These are phyloP conservation scores for Trichogramma dendrolimi DNA, from an alignment of 2,888 invertebrate genomes.

Conservation along the genomic window DNA sequence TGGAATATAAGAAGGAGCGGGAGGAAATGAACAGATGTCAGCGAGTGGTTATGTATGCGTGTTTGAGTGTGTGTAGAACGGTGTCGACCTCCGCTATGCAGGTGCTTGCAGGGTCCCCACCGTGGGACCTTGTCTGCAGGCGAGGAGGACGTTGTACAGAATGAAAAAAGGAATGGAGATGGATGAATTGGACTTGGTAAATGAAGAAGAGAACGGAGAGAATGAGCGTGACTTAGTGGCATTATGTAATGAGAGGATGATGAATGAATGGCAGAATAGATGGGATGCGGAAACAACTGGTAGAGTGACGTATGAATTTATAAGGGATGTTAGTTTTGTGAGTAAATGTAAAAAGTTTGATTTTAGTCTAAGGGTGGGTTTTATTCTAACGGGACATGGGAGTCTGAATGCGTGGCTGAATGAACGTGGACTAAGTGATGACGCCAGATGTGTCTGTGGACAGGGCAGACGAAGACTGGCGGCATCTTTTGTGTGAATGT, in stretches of 20 bases:
- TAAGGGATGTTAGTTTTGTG: conserved; percentile 6
- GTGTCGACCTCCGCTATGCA: conserved; percentile 25
- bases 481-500: conserved; percentile 12
- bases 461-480: neutral
- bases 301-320: conserved; percentile 12
- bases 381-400: conserved; percentile 20
- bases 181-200: neutral
- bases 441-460: conserved; percentile 9
- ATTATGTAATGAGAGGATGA: too few relatives aligned
- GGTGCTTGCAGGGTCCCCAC: neutral
- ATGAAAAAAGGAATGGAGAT: neutral
- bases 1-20: too few relatives aligned
- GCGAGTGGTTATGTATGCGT: too few relatives aligned
- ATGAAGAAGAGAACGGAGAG: too few relatives aligned
- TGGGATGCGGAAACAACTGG: conserved; percentile 14
- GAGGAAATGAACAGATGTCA: too few relatives aligned
- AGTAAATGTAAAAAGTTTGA: neutral
- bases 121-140: conserved; percentile 7
- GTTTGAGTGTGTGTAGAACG: too few relatives aligned
- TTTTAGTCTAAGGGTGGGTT: conserved; percentile 3
- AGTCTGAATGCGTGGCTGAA: conserved; percentile 10
- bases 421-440: neutral
- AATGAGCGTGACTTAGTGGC: too few relatives aligned
- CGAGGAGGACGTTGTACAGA: neutral
- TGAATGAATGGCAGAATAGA: too few relatives aligned